These are phyloP conservation scores for Pseudomugil gertrudae DNA, from an alignment of 2,797 vertebrate species.

Conservation along the genomic window DNA sequence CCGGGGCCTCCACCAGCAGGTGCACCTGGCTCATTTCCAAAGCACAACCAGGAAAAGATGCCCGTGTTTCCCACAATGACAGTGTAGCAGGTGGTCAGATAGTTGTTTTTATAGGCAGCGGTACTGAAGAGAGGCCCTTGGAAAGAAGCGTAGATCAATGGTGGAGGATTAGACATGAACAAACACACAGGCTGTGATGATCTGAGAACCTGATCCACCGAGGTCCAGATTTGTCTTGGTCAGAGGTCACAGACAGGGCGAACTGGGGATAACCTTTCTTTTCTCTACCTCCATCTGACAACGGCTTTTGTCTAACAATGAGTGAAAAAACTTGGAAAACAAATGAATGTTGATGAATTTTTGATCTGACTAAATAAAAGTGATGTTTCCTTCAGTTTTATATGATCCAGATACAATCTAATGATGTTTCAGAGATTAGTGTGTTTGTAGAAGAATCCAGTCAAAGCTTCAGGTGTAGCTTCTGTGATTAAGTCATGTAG, in stretches of 20 bases:
- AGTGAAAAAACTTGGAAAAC: too few relatives aligned
- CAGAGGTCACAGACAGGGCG: conserved; percentile 41
- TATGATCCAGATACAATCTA: too few relatives aligned
- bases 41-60: conserved; percentile 4
- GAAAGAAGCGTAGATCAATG: conserved; percentile 54
- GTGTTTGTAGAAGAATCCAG: neutral
- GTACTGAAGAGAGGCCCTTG: conserved; percentile 25
- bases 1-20: conserved; percentile 40
- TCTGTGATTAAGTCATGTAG: too few relatives aligned
- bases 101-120: conserved; percentile 43
- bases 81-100: conserved; percentile 67
- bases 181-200: conserved; percentile 43
- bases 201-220: conserved; percentile 34
- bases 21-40: conserved; percentile 43
- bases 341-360: too few relatives aligned
- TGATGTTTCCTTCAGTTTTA: conserved; percentile 4
- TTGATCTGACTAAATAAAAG: too few relatives aligned
- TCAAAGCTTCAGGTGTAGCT: neutral
- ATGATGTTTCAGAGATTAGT: too few relatives aligned
- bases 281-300: too few relatives aligned
- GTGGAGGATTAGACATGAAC: conserved; percentile 50
- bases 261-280: too few relatives aligned
- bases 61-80: conserved; percentile 70
- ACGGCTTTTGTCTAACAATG: too few relatives aligned
- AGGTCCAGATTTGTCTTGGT: conserved; percentile 40